A percentile compares a stretch with the other conserved stretches of the same genome.
phyloP scores from a whole-genome alignment of 1,140 invertebrate genomes.

The Leptinotarsa texana region DNA sequence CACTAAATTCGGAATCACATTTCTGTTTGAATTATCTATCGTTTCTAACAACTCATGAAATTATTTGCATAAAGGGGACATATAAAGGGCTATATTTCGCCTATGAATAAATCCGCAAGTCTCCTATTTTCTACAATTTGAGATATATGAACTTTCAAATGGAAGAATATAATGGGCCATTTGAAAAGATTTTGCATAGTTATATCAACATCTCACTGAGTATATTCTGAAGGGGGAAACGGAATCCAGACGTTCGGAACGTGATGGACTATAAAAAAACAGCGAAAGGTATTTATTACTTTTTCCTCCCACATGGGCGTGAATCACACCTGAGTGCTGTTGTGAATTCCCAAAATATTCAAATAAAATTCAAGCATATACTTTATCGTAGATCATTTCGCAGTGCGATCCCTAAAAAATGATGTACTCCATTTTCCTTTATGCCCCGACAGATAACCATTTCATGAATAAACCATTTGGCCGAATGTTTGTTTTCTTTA shows the following conservation, averaged over 20 bases:
- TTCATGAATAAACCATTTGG: too few relatives aligned
- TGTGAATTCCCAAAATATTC: neutral
- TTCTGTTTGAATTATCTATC: too few relatives aligned
- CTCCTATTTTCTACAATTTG: too few relatives aligned
- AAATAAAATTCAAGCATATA: neutral
- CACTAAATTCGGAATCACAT: too few relatives aligned
- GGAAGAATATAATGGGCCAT: too few relatives aligned
- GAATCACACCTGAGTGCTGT: neutral
- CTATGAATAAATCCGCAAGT: too few relatives aligned
- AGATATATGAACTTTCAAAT: too few relatives aligned
- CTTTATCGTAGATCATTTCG: neutral
- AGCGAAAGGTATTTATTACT: neutral
- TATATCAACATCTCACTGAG: neutral
- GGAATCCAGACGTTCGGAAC: neutral
- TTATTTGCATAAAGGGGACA: too few relatives aligned
- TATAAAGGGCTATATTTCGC: too few relatives aligned
- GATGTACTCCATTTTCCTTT: neutral
- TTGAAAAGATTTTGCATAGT: neutral
- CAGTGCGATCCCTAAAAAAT: neutral
- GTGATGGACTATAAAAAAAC: neutral
- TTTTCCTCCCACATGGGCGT: neutral
- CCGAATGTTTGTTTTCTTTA: too few relatives aligned
- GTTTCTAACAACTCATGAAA: too few relatives aligned
- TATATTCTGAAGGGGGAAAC: neutral
- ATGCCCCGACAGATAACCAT: too few relatives aligned